Evolutionary conservation across 2,888 invertebrate genomes (phyloP), one percentile per base, ranked within the genome.

Genomic region (Aphodius granarius): DNA sequence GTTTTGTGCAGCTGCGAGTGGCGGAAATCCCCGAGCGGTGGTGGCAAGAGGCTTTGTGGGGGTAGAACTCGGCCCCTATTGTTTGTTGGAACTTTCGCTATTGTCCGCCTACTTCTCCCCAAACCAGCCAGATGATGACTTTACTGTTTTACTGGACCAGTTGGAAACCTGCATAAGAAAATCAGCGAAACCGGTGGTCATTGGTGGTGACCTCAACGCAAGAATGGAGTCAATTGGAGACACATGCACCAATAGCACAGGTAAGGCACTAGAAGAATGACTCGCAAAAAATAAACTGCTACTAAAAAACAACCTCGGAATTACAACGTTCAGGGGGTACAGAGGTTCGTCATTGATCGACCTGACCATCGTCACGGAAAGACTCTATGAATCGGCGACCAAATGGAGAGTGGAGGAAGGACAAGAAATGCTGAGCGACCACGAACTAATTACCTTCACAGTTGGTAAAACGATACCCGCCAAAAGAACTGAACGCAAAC

Each of bases 191-290:
- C 20, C 15, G 4, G 15, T 19, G 16, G 6, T 66, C 66, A 21
- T 17, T 16, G 66, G 20, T 4, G 66, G 66, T 16, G 19, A 66
- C n/a, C 5, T 71, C 5, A 71, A 71, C 13, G 71, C 71, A 1
- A 71, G 43, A 71, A 71, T 71, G 71, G 13, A 3, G 6, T 13
- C 16, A 1, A 17, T 23, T 1, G 16, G 17, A 17, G 43, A 71
- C 15, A 22, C 13, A 0, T 4, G 16, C 5, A 71, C 20, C 2
- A 70, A 70, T 23, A 16, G 23, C n/a, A 17, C 20, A 9, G 71
- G 71, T n/a, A 3, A 43, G 5, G 5, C 15, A n/a, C 71, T 71
- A n/a, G 71, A 71, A 23, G 71, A 71, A 17, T 71, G 71, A 22
- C 15, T 23, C 1, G 19, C 13, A 13, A 43, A n/a, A 16, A 23